Evolutionary conservation across 2,797 vertebrate species (phyloP), one percentile per base, ranked within the genome.

Genomic region (Sebastiscus tertius): DNA sequence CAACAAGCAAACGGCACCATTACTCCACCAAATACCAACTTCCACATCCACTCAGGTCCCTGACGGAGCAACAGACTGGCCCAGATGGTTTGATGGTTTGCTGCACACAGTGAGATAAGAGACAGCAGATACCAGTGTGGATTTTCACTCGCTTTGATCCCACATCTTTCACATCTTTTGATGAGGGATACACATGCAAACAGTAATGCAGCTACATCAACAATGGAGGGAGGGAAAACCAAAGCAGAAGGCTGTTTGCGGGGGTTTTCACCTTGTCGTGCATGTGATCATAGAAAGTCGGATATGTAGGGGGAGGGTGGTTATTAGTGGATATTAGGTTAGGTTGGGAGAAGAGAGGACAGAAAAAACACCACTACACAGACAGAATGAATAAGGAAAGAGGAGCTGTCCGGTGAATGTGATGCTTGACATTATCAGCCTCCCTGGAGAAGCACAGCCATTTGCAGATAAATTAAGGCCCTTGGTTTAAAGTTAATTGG

Each of bases 401-500:
- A 79, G 3, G 66, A 64, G 58, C 65, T 67, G 82, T 76, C 88
- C 84, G 74, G 80, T 82, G 83, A 90, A 79, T 61, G 56, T 85
- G 76, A 76, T 73, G 62, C 79, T 75, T 84, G 85, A 85, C 90
- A 90, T 92, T 90, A 89, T 90, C 80, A 73, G 73, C 59, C 60
- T 81, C 88, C 74, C 84, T 14, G 34, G 89, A 87, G 87, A 92
- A 92, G 86, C 29, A 74, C 62, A 86, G 74, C 81, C 59, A 72
- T 88, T 95, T 94, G 78, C 91, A 88, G 83, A 85, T 87, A 88
- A 91, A 93, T 77, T 68, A 87, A 89, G 82, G 78, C 79, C 77
- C 79, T 90, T 81, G 80, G 81, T 94, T 92, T 92, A 87, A 89
- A 94, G 92, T 90, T 90, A 93, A 94, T 94, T 94, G 92, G 91